Evolutionary conservation across 2,797 vertebrate species (phyloP), one percentile per base, ranked within the genome.

Genomic region (Phrynocephalus vlangalii): DNA sequence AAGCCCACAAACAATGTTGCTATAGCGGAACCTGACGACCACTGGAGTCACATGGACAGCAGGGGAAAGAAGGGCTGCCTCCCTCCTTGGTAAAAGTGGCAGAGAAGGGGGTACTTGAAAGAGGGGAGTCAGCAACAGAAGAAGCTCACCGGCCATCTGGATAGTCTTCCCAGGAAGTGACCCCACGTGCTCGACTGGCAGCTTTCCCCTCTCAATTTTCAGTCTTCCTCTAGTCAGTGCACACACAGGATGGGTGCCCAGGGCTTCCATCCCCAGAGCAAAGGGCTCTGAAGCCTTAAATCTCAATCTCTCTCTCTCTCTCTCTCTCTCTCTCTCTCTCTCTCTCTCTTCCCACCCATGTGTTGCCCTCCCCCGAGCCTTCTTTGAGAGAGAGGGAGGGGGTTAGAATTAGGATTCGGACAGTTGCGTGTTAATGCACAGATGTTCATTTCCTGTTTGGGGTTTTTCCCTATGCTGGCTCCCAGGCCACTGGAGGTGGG

Each of bases 1-100:
- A 83, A 83, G 6, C 79, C 60, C 0, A 60, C 79, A 70, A 15
- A 85, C 83, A 10, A 81, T 2, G 0, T 82, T 82, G 86, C 88
- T 15, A 60, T 28, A 6, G 48, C 0, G 24, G 91, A 89, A 93
- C 90, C 94, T 89, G 89, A 91, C 94, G 91, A 89, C 70, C 24
- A 86, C 89, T 0, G 60, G 91, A 79, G 38, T 3, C 28, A n/a
- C 72, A 7, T 73, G 66, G 82, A 56, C 72, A 10, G 6, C 33
- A 82, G 6, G 68, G 56, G 60, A 20, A 33, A 63, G 9, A 9
- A 22, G 38, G 44, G 52, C 83, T 63, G 48, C 22, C 72, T 85
- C 16, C 44, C 38, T 63, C 60, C 60, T 18, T 18, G 10, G 71
- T 15, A 77, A 83, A 44, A 79, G 28, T 20, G 30, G 82, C 73